Base-by-base conservation (phyloP, 2,888 invertebrate species). In the Cataglyphis albicans region DNA sequence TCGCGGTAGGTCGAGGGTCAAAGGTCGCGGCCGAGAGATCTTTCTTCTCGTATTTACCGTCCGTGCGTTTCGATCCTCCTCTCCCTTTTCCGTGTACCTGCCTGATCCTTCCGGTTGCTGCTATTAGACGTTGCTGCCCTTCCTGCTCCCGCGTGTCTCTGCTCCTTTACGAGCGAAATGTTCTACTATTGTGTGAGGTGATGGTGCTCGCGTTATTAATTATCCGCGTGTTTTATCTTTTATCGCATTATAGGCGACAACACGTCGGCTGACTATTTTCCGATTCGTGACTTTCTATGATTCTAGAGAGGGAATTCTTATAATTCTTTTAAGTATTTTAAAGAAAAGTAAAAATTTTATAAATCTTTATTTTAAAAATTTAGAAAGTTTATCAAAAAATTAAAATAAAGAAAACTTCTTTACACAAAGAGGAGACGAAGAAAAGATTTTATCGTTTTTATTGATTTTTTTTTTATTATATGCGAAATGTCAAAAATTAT, bases 11-110 rank as follows among this genome's bases (percentile, higher is more conserved):
- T 73, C 73, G 81, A 52, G 57, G 65, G 81, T 65, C 76, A 67
- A 82, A 59, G 81, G 81, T 82, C 78, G 65, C 78, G 65, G 59
- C 75, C 81, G 52, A 59, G 18, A 65, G 52, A 81, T 41, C 57
- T 65, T 76, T 59, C 78, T 25, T 32, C 44, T 70, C 57, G 32
- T 59, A 78, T 57, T 63, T 75, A 32, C 64, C 44, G 35, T 12
- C 38, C 57, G 25, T 44, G 32, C 65, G 75, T 75, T 76, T 67
- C n/a, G 38, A 32, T 32, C 41, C 63, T 64, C 32, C 44, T 61
- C 38, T 72, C 15, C 29, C 48, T 21, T 44, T 12, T 1, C 25
- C 12, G 44, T 41, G 64, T 48, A 29, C 44, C 52, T 21, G 10
- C 48, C 48, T 52, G 48, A 18, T 52, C 48, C 48, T 48, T 44